Evolutionary conservation across 1,140 invertebrate species (phyloP).

Genomic region (Scaptomyza montana): DNA sequence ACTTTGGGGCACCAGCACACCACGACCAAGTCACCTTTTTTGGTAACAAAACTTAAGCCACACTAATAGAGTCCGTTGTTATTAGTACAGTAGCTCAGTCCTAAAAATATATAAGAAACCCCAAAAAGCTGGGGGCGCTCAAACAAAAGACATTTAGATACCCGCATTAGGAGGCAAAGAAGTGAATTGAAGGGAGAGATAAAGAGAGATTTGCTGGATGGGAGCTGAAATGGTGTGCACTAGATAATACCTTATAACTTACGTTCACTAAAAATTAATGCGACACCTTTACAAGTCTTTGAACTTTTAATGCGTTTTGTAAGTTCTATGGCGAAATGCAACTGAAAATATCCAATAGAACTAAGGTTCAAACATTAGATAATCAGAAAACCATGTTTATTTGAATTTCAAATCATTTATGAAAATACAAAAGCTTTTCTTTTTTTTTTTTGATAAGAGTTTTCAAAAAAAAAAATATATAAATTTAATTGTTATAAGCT

Average conservation of each 20-base stretch:
- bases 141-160: slow-evolving; percentile 29
- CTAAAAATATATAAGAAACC: no score
- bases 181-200: no score
- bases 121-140: slow-evolving; percentile 33
- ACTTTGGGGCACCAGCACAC: slow-evolving; percentile 48
- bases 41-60: slow-evolving; percentile 38
- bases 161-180: slow-evolving; percentile 19
- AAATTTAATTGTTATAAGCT: neutral
- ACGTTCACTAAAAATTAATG: slow-evolving; percentile 39
- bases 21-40: slow-evolving; percentile 8
- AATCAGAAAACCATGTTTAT: neutral
- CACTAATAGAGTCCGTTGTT: slow-evolving; percentile 38
- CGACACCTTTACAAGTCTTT: slow-evolving; percentile 39
- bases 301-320: slow-evolving; percentile 53
- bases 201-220: no score
- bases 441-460: neutral
- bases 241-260: slow-evolving; percentile 54
- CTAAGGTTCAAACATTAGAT: neutral
- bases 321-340: slow-evolving; percentile 47
- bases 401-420: slow-evolving; percentile 11
- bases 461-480: neutral
- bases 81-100: slow-evolving; percentile 29
- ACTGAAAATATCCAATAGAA: slow-evolving; percentile 5
- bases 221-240: slow-evolving; percentile 1
- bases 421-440: neutral